Evolutionary conservation across 2,888 invertebrate genomes (phyloP).

Genomic region (Schrankia costaestrigalis): DNA sequence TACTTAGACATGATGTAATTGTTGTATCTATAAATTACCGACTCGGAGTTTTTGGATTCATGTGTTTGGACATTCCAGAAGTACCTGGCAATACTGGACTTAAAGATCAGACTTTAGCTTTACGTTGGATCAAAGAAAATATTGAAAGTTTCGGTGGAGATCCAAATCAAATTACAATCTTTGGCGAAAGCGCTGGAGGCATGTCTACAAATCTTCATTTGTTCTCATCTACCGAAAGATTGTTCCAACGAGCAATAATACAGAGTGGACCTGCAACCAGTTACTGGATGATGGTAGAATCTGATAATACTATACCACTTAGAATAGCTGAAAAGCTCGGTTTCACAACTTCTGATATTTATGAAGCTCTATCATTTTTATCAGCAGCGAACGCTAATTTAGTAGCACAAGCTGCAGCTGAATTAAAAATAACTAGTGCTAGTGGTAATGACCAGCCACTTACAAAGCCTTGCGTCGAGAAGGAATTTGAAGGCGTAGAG

Average conservation of each 20-base stretch:
- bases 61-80: constrained; percentile 29
- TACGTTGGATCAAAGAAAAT: constrained; percentile 44
- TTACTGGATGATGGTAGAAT: not conserved
- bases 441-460: not conserved
- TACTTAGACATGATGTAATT: constrained; percentile 14
- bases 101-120: constrained; percentile 39
- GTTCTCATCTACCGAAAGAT: constrained; percentile 11
- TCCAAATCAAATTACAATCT: constrained; percentile 24
- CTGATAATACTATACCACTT: constrained; percentile 8
- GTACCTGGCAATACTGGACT: constrained; percentile 46
- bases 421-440: constrained; percentile 1
- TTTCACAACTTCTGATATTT: constrained; percentile 6
- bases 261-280: constrained; percentile 15
- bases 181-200: constrained; percentile 40
- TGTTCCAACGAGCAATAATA: constrained; percentile 17
- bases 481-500: constrained; percentile 11
- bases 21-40: constrained; percentile 17
- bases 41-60: constrained; percentile 35
- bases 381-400: not conserved
- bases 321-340: constrained; percentile 12
- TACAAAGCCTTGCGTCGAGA: constrained; percentile 14
- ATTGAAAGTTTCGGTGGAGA: constrained; percentile 42
- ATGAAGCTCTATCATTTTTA: constrained; percentile 13
- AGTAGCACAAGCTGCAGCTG: constrained; percentile 1
- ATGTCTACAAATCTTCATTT: constrained; percentile 21